phyloP scores from a whole-genome alignment of 2,113 vertebrate species.

The Manacus vitellinus region DNA sequence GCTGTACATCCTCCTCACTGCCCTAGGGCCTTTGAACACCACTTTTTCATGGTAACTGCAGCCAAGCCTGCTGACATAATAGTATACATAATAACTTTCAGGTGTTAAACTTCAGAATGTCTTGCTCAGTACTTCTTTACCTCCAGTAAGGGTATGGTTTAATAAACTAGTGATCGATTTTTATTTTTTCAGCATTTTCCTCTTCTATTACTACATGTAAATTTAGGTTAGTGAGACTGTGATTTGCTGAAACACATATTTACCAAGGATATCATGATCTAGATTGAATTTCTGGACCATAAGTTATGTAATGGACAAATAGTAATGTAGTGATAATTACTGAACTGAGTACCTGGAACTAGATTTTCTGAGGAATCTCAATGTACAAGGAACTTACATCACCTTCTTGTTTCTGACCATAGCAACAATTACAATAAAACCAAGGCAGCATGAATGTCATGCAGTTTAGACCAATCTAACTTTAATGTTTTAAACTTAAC shows the following conservation, averaged over 20 bases:
- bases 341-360: background rate
- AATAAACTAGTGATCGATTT: background rate
- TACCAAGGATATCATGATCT: background rate
- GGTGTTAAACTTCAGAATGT: background rate
- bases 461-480: background rate
- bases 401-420: background rate
- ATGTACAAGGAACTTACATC: background rate
- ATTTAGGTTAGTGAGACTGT: background rate
- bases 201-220: background rate
- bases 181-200: background rate
- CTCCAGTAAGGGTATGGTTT: background rate
- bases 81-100: background rate
- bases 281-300: background rate
- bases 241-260: background rate
- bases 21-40: background rate
- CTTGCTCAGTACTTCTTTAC: background rate
- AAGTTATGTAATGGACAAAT: background rate
- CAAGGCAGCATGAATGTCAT: background rate
- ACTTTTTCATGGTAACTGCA: background rate
- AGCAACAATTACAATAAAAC: background rate
- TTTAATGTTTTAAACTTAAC: background rate
- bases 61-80: background rate
- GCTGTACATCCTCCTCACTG: too few relatives aligned
- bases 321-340: background rate
- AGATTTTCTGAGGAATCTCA: background rate